Base-by-base conservation (phyloP, 2,888 invertebrate species). In the Buathra laborator region DNA sequence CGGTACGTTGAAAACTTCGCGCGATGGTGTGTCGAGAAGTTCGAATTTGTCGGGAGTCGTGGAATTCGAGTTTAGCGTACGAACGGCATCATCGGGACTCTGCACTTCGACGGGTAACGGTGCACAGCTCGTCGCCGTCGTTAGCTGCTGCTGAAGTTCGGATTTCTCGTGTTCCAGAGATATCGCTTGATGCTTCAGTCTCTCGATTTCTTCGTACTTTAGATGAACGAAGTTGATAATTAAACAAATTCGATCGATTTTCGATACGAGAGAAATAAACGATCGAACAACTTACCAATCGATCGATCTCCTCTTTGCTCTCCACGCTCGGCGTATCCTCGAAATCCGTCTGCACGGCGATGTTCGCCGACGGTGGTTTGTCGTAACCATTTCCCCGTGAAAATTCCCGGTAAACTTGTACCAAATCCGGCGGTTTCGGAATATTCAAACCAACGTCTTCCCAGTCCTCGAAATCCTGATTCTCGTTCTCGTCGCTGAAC, bases 401-500 rank as follows among this genome's bases (percentile, higher is more conserved):
- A 89, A 92, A 91, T 78, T 96, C 96, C 87, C 96, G 94, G 90
- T 97, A 97, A 74, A 97, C 93, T 44, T 96, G 95, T 14, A 97
- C 94, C 46, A 98, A 94, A 88, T 97, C 96, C 0, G 97, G 96
- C 37, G 98, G 98, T 89, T 97, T 96, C 0, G 97, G 96, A 94
- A 97, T 97, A 92, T 98, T 98, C 62, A 98, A 94, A 0, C 98
- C 98, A 14, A 98, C 98, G 94, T 98, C 98, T 93, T 98, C 97
- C 98, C 98, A 98, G 92, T 98, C 97, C 94, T 98, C 98, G 94
- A 98, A 97, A 94, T 98, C 97, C 96, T 98, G 98, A 93, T 97
- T 96, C 91, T 97, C 97, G 95, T 98, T 98, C 95, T 98, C 98
- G 95, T 98, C 98, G 51, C 97, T 96, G 94, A 98, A 98, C 68